Conservation (phyloP, 2,888 invertebrate species). For the Plebejus anna region DNA sequence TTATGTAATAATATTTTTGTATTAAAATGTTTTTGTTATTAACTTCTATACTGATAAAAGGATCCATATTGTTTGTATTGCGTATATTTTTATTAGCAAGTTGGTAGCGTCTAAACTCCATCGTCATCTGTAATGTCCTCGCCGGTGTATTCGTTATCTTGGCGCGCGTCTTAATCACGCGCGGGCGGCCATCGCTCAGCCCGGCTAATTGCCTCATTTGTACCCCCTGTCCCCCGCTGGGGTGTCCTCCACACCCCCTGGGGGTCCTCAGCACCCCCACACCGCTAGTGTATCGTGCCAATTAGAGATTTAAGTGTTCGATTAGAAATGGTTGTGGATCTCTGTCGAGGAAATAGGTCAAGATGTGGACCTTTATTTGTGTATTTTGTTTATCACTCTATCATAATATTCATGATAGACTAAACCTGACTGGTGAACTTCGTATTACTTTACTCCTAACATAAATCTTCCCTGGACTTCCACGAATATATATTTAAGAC, state of each 20-base stretch:
- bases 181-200: conserved; percentile 57
- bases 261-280: not conserved
- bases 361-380: not conserved
- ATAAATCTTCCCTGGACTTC: no score
- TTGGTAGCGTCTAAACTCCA: not conserved
- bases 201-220: conserved; percentile 69
- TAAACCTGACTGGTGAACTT: no score
- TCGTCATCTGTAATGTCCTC: conserved; percentile 39
- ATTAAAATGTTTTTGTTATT: no score
- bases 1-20: no score
- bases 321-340: conserved; percentile 1
- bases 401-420: no score
- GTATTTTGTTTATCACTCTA: not conserved
- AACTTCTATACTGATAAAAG: no score
- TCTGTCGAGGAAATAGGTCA: conserved; percentile 5
- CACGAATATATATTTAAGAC: no score
- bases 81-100: no score
- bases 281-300: conserved; percentile 8
- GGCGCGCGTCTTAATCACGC: conserved; percentile 65
- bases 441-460: no score
- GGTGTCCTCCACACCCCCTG: not conserved
- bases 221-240: conserved; percentile 40
- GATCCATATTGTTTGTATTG: no score
- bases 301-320: conserved; percentile 20
- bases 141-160: conserved; percentile 54